These are phyloP conservation scores for Crotalus tigris DNA, from an alignment of 2,113 vertebrate genomes.

Conservation along the genomic window DNA sequence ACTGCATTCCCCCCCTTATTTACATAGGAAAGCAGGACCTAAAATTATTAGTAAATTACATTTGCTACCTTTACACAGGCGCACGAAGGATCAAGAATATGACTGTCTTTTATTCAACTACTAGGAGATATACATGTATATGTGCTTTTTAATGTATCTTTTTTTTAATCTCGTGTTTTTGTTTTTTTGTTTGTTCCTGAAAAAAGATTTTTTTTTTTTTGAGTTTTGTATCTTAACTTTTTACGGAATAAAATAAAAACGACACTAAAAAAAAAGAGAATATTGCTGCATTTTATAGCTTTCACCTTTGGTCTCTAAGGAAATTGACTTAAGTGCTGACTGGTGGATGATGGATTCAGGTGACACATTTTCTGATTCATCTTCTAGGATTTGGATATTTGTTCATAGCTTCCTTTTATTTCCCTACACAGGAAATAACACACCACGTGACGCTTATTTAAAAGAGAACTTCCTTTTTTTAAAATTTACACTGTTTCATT, in stretches of 20 bases:
- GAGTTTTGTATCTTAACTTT: background rate
- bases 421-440: background rate
- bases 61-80: background rate
- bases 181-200: background rate
- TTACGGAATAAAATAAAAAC: background rate
- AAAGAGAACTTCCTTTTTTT: background rate
- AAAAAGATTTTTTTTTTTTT: background rate
- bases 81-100: background rate
- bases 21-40: background rate
- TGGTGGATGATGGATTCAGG: background rate
- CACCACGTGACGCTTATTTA: background rate
- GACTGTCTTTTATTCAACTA: background rate
- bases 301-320: background rate
- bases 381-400: background rate
- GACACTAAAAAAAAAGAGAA: background rate
- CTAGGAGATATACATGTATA: background rate
- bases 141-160: background rate
- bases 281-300: background rate
- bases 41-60: background rate
- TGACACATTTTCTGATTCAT: background rate
- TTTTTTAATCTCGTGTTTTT: background rate
- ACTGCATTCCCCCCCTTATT: background rate
- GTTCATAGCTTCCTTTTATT: background rate
- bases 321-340: background rate
- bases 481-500: background rate